Evolutionary conservation across 2,113 vertebrate species (phyloP).

Genomic region (Epinephelus cyanopodus): DNA sequence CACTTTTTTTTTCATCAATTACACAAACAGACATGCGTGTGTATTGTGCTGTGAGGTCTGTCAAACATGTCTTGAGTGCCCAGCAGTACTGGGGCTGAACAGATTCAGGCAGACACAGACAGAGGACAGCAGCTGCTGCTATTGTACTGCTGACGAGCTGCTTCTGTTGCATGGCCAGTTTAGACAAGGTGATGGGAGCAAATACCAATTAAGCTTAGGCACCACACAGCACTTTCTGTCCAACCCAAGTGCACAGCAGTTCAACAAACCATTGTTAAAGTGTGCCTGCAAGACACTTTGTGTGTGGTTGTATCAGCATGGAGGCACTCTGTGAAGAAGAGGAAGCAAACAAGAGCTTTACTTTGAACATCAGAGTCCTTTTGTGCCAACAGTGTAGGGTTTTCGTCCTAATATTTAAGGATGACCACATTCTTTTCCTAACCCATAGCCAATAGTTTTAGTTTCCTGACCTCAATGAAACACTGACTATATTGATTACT

Average conservation of each 20-base stretch:
- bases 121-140: conserved; percentile 51
- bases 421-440: neutral
- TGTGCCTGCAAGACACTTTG: conserved; percentile 22
- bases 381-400: neutral
- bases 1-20: neutral
- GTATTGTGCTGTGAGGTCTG: conserved; percentile 22
- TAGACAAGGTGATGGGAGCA: conserved; percentile 55
- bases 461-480: neutral
- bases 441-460: neutral
- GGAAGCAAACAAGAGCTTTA: conserved; percentile 21
- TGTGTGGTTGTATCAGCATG: conserved; percentile 20
- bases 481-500: neutral
- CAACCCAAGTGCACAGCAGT: conserved; percentile 28
- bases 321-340: neutral
- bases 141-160: conserved; percentile 49
- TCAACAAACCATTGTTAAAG: conserved; percentile 40
- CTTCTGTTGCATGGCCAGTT: conserved; percentile 39
- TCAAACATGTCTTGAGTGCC: conserved; percentile 40
- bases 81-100: conserved; percentile 28
- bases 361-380: conserved; percentile 19
- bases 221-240: conserved; percentile 46
- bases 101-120: conserved; percentile 39
- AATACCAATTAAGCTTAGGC: conserved; percentile 61
- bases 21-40: conserved; percentile 12
- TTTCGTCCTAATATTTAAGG: neutral